Percentiles rank a stretch among this genome's conserved stretches.
phyloP scores from a whole-genome alignment of 2,113 vertebrate genomes.

The Callopanchax toddi region DNA sequence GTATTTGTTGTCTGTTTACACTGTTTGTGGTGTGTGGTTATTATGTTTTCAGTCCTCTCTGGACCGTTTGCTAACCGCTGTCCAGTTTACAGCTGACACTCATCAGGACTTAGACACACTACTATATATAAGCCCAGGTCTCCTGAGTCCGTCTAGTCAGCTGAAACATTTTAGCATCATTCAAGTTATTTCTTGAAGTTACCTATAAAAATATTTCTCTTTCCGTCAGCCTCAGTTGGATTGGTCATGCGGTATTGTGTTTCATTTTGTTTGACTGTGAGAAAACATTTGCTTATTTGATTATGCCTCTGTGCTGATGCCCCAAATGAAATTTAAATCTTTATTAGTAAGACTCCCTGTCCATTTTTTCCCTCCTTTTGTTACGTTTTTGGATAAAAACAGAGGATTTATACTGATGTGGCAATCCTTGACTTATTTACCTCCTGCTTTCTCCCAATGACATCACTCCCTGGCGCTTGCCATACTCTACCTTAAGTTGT shows the following conservation, averaged over 20 bases:
- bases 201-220: background rate
- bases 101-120: constrained; percentile 74
- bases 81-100: constrained; percentile 87
- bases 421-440: constrained; percentile 58
- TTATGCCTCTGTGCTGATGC: constrained; percentile 24
- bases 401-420: constrained; percentile 45
- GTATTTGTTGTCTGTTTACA: constrained; percentile 2
- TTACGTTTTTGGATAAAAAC: constrained; percentile 43
- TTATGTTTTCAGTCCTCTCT: constrained; percentile 62
- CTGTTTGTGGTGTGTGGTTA: constrained; percentile 7
- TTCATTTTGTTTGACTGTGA: constrained; percentile 31
- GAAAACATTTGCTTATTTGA: constrained; percentile 44
- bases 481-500: constrained; percentile 63
- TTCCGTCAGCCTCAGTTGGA: background rate
- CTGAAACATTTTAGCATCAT: constrained; percentile 5
- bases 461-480: constrained; percentile 68
- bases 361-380: constrained; percentile 19
- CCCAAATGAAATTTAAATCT: constrained; percentile 39
- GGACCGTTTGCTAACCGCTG: constrained; percentile 83
- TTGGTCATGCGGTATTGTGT: constrained; percentile 16
- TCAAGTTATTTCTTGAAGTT: background rate
- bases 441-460: constrained; percentile 54
- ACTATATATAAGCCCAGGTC: constrained; percentile 37
- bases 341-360: constrained; percentile 34
- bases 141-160: constrained; percentile 30